Conservation (phyloP, 2,888 invertebrate species). For the Mantis religiosa region DNA sequence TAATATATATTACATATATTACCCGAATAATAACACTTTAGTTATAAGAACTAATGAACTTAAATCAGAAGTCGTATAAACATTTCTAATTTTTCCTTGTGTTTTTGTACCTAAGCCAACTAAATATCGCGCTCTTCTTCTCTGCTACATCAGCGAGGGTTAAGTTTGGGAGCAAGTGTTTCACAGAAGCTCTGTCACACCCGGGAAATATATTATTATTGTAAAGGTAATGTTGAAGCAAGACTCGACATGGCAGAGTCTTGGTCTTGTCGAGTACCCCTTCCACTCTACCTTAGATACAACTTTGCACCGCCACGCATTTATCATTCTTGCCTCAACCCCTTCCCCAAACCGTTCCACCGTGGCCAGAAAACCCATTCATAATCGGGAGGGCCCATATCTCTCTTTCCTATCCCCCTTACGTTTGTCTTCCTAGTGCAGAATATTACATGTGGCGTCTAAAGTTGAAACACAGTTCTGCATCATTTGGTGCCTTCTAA, state of each 20-base stretch:
- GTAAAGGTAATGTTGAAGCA: neutral
- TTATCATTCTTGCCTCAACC: neutral
- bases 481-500: too few species aligned
- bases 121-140: too few species aligned
- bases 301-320: neutral
- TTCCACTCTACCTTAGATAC: neutral
- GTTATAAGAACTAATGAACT: too few species aligned
- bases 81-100: too few species aligned
- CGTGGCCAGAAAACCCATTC: conserved; percentile 2
- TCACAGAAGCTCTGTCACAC: neutral
- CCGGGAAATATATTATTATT: neutral
- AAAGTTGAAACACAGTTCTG: neutral
- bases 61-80: too few species aligned
- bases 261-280: neutral
- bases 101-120: too few species aligned
- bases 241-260: neutral
- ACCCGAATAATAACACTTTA: too few species aligned
- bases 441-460: neutral
- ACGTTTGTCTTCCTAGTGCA: neutral
- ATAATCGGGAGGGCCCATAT: conserved; percentile 7
- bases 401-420: neutral
- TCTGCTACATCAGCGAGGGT: too few species aligned
- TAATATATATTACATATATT: too few species aligned
- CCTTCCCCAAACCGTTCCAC: neutral
- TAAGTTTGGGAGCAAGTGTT: neutral